Evolutionary conservation across 2,797 vertebrate species (phyloP).

Genomic region (Trematomus bernacchii): DNA sequence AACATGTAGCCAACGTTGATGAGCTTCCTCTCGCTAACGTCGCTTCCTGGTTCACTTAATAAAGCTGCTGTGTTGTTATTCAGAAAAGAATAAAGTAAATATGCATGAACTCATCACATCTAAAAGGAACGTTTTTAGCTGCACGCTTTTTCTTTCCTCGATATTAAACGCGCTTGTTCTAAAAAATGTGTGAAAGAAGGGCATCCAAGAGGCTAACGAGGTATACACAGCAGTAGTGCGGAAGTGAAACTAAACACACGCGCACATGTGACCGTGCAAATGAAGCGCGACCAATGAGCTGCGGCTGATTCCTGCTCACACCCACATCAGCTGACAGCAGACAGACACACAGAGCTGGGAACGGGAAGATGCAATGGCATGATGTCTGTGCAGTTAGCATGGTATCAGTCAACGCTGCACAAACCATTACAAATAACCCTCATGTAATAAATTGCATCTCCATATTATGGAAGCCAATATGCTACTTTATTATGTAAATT

Average conservation of each 20-base stretch:
- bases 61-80: not conserved
- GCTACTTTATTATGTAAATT: no score
- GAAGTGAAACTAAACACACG: conserved; percentile 85
- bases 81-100: not conserved
- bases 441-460: not conserved
- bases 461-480: no score
- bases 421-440: no score
- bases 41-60: conserved; percentile 68
- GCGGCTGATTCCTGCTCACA: not conserved
- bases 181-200: not conserved
- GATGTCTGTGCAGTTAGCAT: not conserved
- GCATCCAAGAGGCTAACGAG: conserved; percentile 47
- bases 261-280: conserved; percentile 71
- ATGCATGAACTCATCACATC: rapidly evolving
- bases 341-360: not conserved
- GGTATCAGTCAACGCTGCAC: not conserved
- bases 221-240: conserved; percentile 66
- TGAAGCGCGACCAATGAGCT: conserved; percentile 55
- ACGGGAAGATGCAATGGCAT: not conserved
- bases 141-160: not conserved
- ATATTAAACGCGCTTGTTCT: conserved; percentile 1
- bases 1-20: conserved; percentile 20
- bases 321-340: conserved; percentile 57
- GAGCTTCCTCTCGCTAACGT: conserved; percentile 57
- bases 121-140: not conserved